Evolutionary conservation across 2,113 vertebrate species (phyloP).

Genomic region (Antechinus stuartii): DNA sequence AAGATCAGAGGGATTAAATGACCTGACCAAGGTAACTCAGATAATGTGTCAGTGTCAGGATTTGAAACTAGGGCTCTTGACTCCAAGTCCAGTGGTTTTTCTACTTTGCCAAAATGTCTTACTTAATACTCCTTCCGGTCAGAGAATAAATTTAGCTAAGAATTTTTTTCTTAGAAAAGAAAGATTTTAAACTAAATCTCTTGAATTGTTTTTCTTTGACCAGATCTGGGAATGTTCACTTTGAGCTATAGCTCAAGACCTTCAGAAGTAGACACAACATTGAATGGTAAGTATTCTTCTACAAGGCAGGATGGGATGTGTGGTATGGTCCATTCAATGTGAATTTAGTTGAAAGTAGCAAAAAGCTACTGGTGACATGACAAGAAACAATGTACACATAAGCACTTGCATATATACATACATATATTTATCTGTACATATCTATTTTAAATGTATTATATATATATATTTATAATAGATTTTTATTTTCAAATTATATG

Average conservation of each 20-base stretch:
- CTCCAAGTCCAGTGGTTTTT: neutral
- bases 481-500: no score
- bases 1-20: neutral
- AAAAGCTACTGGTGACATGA: neutral
- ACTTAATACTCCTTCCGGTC: neutral
- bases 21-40: neutral
- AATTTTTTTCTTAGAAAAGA: neutral
- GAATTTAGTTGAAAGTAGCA: neutral
- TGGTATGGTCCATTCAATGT: neutral
- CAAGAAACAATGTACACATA: neutral
- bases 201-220: constrained; percentile 20
- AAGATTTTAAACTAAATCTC: constrained; percentile 1
- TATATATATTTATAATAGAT: no score
- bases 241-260: neutral
- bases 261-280: neutral
- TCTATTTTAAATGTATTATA: no score
- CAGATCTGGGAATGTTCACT: constrained; percentile 31
- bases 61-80: neutral
- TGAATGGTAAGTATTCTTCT: constrained; percentile 39
- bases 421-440: no score
- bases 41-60: neutral
- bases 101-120: neutral
- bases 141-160: neutral
- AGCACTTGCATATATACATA: neutral
- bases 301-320: neutral